Evolutionary conservation across 1,140 invertebrate species (phyloP).

Genomic region (Aphaenogaster rudis): DNA sequence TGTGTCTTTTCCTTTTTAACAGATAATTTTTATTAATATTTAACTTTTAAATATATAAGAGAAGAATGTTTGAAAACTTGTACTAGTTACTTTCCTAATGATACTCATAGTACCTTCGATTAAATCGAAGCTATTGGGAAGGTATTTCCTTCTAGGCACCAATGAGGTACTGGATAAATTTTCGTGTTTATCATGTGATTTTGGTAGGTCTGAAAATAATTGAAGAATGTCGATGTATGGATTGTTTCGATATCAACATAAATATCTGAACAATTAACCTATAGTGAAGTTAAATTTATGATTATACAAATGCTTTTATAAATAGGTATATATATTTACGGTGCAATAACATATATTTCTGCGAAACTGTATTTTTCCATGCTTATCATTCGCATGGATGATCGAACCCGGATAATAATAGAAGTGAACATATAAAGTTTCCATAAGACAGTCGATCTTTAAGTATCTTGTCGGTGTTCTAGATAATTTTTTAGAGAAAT

Average conservation of each 20-base stretch:
- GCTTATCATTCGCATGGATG: not conserved
- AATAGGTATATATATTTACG: not conserved
- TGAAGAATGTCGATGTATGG: not conserved
- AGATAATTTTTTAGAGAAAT: not conserved
- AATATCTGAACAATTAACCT: not conserved
- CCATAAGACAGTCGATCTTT: not conserved
- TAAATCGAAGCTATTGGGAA: constrained; percentile 3
- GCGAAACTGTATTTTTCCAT: not conserved
- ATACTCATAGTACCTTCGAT: not conserved
- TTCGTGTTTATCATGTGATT: not conserved
- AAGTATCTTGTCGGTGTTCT: not conserved
- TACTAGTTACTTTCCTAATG: not conserved
- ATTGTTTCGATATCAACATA: not conserved
- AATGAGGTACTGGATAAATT: not conserved
- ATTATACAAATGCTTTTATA: not conserved
- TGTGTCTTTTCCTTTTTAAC: not conserved
- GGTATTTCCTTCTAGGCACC: not conserved
- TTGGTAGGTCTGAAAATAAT: not conserved
- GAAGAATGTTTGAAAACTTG: not conserved
- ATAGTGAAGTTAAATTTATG: not conserved
- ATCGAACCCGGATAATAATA: not conserved
- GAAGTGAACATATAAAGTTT: not conserved
- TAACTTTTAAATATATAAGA: not conserved
- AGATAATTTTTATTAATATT: not conserved
- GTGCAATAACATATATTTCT: not conserved